Conservation (phyloP, 2,797 vertebrate genomes). For the Intellagama lesueurii region DNA sequence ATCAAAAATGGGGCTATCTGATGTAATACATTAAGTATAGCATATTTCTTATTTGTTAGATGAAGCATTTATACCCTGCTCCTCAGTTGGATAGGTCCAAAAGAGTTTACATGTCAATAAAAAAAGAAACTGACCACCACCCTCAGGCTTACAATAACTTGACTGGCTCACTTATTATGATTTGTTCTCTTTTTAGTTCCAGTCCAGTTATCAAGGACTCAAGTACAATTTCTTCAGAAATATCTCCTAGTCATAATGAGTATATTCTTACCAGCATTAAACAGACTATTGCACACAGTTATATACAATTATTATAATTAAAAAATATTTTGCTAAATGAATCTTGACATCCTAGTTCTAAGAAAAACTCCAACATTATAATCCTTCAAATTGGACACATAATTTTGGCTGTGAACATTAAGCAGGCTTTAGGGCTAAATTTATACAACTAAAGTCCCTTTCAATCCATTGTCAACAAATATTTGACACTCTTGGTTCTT, state of each 20-base stretch:
- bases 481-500: conserved; percentile 11
- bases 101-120: background rate
- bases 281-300: background rate
- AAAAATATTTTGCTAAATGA: conserved; percentile 3
- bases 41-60: background rate
- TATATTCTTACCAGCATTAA: background rate
- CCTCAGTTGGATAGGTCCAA: background rate
- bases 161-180: background rate
- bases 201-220: background rate
- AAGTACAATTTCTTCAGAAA: background rate
- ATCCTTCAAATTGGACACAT: conserved; percentile 23
- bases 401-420: conserved; percentile 18
- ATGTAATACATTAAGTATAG: background rate
- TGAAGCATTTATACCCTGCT: background rate
- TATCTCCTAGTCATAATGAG: background rate
- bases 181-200: background rate
- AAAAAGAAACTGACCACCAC: background rate
- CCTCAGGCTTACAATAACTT: background rate
- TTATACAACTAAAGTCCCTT: background rate
- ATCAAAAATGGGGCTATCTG: background rate
- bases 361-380: conserved; percentile 21
- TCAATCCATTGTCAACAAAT: background rate
- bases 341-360: background rate
- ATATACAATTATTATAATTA: conserved; percentile 5
- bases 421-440: conserved; percentile 4